Percentiles rank a stretch among this genome's conserved stretches.
Conservation (phyloP, 64 coral and sea anemone species). For the Pocillopora verrucosa region DNA sequence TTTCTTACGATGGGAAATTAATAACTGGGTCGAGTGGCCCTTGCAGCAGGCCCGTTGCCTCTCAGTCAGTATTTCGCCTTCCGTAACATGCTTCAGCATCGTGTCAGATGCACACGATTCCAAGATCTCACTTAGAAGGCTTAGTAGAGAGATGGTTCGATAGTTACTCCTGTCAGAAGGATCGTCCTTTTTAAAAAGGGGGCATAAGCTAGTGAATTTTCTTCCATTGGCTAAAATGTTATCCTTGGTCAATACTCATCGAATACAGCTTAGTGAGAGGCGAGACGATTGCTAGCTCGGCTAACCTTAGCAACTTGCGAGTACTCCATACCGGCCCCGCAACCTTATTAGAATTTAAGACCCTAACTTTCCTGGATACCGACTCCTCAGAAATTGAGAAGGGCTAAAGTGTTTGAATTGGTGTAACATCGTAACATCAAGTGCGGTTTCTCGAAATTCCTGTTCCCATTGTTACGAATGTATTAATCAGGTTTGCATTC, state of each 20-base stretch:
- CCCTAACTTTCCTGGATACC: neutral
- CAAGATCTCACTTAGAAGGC: neutral
- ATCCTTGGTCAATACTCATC: neutral
- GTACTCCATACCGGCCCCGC: neutral
- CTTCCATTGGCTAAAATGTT: neutral
- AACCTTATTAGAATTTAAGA: neutral
- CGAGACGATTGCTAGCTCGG: neutral
- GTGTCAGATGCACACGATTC: neutral
- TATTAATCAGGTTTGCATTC: neutral
- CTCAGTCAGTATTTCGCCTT: neutral
- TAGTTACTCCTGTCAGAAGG: constrained; percentile 8
- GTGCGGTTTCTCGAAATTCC: neutral
- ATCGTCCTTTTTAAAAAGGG: constrained; percentile 6
- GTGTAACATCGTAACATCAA: neutral
- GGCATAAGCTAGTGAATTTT: neutral
- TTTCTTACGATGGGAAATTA: too few species aligned
- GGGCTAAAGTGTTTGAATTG: neutral
- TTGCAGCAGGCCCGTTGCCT: neutral
- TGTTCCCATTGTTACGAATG: neutral
- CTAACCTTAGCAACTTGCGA: neutral
- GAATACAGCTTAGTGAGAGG: neutral
- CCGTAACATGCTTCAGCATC: neutral
- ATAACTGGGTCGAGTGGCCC: neutral
- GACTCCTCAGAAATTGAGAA: neutral
- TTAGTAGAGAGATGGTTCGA: neutral